Base-by-base conservation (phyloP, 92 coral and sea anemone species). In the Phenganax stokvisi region DNA sequence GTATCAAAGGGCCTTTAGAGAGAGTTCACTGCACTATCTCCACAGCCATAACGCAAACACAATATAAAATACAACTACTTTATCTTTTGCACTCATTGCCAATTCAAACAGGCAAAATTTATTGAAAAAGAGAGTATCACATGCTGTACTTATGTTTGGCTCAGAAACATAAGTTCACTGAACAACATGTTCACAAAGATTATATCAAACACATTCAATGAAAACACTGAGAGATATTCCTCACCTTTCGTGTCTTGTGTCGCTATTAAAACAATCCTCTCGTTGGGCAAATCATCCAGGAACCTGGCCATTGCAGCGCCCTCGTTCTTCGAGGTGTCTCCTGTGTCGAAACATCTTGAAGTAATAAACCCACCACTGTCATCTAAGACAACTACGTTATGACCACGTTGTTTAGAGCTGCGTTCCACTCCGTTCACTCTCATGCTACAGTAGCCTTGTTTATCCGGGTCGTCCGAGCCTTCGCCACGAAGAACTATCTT, bases 201-300 rank as follows among this genome's bases (percentile, higher is more conserved):
- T 20, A 20, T 10, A 3, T 15, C 28, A 54, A 17, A 56, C 10
- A 44, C 61, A 71, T 31, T n/a, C 2, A 8, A 63, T 7, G 0
- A 15, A 15, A 25, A 59, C 2, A 12, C 65, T 59, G 51, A 6
- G 67, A 3, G n/a, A 61, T 4, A 61, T 15, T 8, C 13, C 94
- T 82, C 27, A 96, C 99, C 99, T 52, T 96, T 96, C 56, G 92
- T 91, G 68, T 96, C 99, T 77, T 96, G 99, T 13, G 99, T 96
- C 3, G 97, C 97, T 62, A 96, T 86, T 30, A 96, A 79, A 31
- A 96, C 99, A 78, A 96, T 90, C 84, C 99, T 85, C 71, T 91
- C 99, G 81, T 91, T 88, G 7, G 99, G 99, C 10, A 96, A 89
- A 62, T 89, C 87, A 28, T 90, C 91, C 59, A 96, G 76, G 74